phyloP scores from a whole-genome alignment of 1,140 invertebrate species.

The Nixonia krombeini region DNA sequence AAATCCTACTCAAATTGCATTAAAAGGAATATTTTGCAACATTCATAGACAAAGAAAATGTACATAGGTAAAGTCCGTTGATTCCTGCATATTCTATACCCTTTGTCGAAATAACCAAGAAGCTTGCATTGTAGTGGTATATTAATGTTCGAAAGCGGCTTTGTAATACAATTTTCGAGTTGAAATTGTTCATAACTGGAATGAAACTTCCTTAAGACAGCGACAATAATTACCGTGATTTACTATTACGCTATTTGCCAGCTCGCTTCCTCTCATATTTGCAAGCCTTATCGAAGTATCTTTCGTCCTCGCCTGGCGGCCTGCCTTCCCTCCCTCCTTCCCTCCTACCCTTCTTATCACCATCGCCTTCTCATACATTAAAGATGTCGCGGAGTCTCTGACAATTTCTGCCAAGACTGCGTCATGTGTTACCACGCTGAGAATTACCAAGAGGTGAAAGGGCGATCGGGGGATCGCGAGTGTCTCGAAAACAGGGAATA shows the following conservation, averaged over 20 bases:
- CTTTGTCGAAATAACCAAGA: too few species aligned
- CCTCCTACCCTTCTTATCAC: slow-evolving; percentile 11
- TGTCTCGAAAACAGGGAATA: slow-evolving; percentile 27
- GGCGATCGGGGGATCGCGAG: slow-evolving; percentile 13
- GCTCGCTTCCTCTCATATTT: slow-evolving; percentile 19
- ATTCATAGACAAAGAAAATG: too few species aligned
- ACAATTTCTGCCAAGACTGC: slow-evolving; percentile 65
- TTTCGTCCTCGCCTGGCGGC: neutral
- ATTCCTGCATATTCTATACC: too few species aligned
- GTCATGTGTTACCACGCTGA: slow-evolving; percentile 58
- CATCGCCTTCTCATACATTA: slow-evolving; percentile 61
- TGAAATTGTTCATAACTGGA: slow-evolving; percentile 23
- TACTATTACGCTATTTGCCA: slow-evolving; percentile 39
- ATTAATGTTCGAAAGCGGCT: too few species aligned
- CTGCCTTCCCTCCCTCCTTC: slow-evolving; percentile 6
- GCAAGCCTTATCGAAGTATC: slow-evolving; percentile 18
- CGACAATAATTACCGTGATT: slow-evolving; percentile 43
- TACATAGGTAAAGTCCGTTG: too few species aligned
- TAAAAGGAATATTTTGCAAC: too few species aligned
- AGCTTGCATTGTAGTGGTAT: too few species aligned
- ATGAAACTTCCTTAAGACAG: too few species aligned
- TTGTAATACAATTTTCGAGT: slow-evolving; percentile 23
- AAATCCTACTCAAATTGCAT: too few species aligned
- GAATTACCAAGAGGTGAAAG: slow-evolving; percentile 9
- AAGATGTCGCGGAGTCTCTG: slow-evolving; percentile 58